A percentile compares a stretch with the other conserved stretches of the same genome.
Conservation (phyloP, 2,113 vertebrate species). For the Lontra canadensis region DNA sequence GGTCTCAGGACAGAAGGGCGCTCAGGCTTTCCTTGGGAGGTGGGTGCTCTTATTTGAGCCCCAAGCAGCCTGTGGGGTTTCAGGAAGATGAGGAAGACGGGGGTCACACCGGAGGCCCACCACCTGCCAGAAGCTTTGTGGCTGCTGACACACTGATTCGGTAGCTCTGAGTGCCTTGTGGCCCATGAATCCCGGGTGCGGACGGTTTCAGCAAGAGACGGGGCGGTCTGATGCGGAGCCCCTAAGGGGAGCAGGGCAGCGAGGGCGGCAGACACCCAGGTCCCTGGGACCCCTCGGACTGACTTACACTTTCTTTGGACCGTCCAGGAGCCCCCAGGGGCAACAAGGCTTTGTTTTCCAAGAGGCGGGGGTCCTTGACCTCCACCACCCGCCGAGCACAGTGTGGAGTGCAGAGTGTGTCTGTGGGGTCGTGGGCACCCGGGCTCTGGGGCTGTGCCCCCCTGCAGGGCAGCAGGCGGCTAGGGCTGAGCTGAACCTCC, state of each 20-base stretch:
- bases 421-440: neutral
- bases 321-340: neutral
- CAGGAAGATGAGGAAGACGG: neutral
- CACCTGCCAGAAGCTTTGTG: neutral
- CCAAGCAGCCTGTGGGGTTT: neutral
- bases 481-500: neutral
- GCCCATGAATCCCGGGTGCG: neutral
- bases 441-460: neutral
- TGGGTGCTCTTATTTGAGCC: neutral
- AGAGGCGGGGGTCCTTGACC: neutral
- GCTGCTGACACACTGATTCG: neutral
- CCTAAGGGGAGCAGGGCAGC: neutral
- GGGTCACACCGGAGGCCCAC: neutral
- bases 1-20: neutral
- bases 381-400: rapidly evolving
- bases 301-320: neutral
- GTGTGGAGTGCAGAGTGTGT: neutral
- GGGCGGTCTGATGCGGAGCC: neutral
- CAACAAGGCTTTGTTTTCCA: neutral
- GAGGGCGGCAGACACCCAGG: neutral
- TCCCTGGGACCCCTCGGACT: neutral
- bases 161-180: neutral
- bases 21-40: neutral
- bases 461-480: neutral
- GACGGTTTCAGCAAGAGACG: neutral